Conservation (phyloP, 2,113 vertebrate species). For the Accipiter cooperii region DNA sequence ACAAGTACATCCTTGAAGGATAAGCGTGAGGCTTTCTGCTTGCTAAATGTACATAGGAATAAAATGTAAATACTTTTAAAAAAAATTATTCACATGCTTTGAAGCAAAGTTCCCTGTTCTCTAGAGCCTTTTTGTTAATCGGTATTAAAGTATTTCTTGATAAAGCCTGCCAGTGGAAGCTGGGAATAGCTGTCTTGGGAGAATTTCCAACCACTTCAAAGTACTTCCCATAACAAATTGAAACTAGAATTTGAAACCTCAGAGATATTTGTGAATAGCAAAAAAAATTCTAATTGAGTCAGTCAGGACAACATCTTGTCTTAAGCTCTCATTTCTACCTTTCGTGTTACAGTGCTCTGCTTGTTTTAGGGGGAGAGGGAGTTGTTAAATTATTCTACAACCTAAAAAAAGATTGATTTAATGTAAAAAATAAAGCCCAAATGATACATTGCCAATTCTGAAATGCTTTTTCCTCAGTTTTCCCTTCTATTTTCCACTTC, state of each 20-base stretch:
- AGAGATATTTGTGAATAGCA: not conserved
- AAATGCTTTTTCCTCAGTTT: not conserved
- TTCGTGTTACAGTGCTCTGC: not conserved
- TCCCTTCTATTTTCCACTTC: not conserved
- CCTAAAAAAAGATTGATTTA: not conserved
- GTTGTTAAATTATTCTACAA: not conserved
- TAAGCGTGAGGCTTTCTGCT: not conserved
- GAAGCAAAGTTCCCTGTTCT: not conserved
- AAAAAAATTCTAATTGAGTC: not conserved
- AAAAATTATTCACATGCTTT: not conserved
- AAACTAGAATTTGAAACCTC: slow-evolving; percentile 6
- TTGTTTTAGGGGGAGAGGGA: not conserved
- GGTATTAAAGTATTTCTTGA: not conserved
- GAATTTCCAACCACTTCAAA: slow-evolving; percentile 18
- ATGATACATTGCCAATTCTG: not conserved
- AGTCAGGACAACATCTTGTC: not conserved
- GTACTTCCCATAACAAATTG: slow-evolving; percentile 9
- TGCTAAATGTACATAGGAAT: not conserved
- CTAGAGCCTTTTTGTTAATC: not conserved
- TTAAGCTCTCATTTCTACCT: not conserved
- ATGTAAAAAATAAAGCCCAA: not conserved
- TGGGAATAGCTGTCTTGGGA: not conserved
- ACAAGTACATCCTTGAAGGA: not conserved
- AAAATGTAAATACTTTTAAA: not conserved
- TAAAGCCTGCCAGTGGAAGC: not conserved